Evolutionary conservation across 2,888 invertebrate species (phyloP), one percentile per base, ranked within the genome.

Genomic region (Venustoraphidia nigricollis): DNA sequence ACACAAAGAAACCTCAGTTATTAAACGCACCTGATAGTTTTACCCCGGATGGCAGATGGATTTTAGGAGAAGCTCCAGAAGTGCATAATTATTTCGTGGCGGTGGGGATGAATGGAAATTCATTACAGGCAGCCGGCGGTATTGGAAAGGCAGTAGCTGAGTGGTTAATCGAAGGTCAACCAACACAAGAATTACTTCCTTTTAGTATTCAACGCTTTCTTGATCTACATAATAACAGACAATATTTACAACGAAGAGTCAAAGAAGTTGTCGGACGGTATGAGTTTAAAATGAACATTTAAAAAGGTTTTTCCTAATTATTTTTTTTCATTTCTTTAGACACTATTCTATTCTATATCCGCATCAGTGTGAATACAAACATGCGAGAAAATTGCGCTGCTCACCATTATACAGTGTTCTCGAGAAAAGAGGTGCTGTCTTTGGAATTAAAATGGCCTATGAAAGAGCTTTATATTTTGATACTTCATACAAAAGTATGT

Each of bases 11-110:
- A 36, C 71, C 76, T 14, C 65, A 69, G 47, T 61, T 81, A 27
- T 67, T 72, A 8, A 81, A 80, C 57, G 79, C 77, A 27, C 78
- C 81, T 2, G 81, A 82, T 62, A 80, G 76, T 61, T 82, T 81
- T 61, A 81, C 81, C 5, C 80, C 82, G 1, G 82, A 83, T 66
- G 79, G 80, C 9, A 69, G 75, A 57, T 79, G 79, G 77, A 76
- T 81, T 56, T 59, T 83, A 10, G 82, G 82, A 34, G 77, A 80
- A 63, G 71, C 77, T 34, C 75, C 81, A 3, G 80, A 81, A 68
- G 72, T 82, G 10, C 72, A 72, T 52, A 82, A 82, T 59, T 83
- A 83, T 61, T 82, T 76, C 63, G 78, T 81, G n/a, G 81, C 80
- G 43, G 78, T 78, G 50, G 83, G 83, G 34, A 79, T 82, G 77